Conservation (phyloP, 2,797 vertebrate species). For the Tapera naevia region DNA sequence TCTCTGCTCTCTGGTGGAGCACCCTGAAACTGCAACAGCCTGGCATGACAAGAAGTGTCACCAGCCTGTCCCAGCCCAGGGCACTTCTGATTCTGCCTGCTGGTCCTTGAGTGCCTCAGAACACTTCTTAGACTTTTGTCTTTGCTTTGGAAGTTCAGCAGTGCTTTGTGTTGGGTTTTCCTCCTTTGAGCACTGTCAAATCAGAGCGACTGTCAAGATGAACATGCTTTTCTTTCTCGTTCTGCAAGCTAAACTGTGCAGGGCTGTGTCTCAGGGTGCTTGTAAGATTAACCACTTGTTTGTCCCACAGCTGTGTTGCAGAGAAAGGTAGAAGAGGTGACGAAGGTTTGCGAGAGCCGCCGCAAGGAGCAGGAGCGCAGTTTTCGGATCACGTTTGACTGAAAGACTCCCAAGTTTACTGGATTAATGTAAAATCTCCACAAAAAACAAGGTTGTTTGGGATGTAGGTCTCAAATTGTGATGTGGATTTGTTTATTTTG, state of each 20-base stretch:
- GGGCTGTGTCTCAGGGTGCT: background rate
- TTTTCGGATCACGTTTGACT: constrained; percentile 88
- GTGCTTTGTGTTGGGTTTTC: background rate
- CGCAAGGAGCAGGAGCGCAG: constrained; percentile 94
- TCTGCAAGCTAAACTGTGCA: background rate
- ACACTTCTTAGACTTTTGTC: no score
- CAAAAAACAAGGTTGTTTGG: no score
- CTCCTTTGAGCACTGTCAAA: background rate
- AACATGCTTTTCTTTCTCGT: background rate
- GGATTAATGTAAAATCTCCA: no score
- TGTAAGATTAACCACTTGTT: background rate
- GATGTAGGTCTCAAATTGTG: background rate
- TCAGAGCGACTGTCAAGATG: background rate
- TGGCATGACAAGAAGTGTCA: background rate
- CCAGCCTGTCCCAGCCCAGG: background rate
- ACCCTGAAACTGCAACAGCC: background rate
- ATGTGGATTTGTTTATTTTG: background rate
- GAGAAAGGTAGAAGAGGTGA: constrained; percentile 93
- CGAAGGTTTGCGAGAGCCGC: constrained; percentile 88
- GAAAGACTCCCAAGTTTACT: background rate
- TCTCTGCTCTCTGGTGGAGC: no score
- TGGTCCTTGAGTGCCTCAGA: background rate
- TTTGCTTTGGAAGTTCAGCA: background rate
- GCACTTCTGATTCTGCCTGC: background rate
- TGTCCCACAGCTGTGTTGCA: constrained; percentile 84